Base-by-base conservation (phyloP, 2,888 invertebrate species). In the Metacarcinus magister region DNA sequence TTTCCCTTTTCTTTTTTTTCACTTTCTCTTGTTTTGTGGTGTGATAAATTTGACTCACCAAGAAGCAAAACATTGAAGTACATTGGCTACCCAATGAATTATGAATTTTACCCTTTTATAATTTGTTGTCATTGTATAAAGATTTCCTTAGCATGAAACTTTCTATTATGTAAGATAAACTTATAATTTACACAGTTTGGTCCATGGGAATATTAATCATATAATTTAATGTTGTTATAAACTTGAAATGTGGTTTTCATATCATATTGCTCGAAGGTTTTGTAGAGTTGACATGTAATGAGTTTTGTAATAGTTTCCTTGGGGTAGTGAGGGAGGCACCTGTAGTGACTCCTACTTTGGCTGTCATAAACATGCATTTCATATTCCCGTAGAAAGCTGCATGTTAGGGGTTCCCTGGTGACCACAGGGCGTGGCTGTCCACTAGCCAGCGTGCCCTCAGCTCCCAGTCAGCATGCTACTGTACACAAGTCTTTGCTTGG, bases 371-470 rank as follows among this genome's bases (percentile, higher is more conserved):
- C n/a, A 82, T 87, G 75, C 75, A 75, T 75, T 75, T 75, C 28
- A 75, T 92, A 46, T 48, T 46, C 54, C 39, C 44, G 39, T 48
- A 92, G 92, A 54, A 92, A 60, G 54, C 60, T 92, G 92, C 92
- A 92, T 92, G 92, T 39, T 92, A 92, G 54, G 44, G 28, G 92
- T 60, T 92, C 60, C 60, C 92, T 28, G 92, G 60, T 39, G 87
- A 87, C 87, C 87, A 87, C 87, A 87, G 87, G 87, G 87, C 32
- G 19, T 87, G 87, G 87, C 87, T 87, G 32, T 82, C 87, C 87
- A 87, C 87, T 82, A 28, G 39, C 87, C 87, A 23, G 8, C 75
- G 87, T 39, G 39, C 39, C 87, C 32, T 39, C 87, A 87, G 87
- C 87, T 16, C 28, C 87, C 39, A 32, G 87, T 39, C 87, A 87